Conservation (phyloP, 2,888 invertebrate species). For the Cacoxenus indagator region DNA sequence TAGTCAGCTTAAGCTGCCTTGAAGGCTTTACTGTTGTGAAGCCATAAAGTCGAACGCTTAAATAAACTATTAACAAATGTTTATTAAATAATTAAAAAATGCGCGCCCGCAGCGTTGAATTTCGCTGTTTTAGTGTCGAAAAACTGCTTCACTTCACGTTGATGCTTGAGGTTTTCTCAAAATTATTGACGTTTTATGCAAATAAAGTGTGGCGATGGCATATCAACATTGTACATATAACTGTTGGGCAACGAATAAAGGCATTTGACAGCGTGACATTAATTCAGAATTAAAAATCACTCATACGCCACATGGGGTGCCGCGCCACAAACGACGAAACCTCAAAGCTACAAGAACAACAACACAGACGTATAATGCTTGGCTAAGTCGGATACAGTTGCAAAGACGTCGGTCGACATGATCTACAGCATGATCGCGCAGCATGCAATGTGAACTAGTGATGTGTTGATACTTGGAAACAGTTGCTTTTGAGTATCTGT, state of each 20-base stretch:
- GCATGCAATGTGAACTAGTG: background rate
- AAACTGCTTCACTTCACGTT: background rate
- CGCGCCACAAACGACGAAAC: conserved; percentile 2
- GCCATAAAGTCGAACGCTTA: background rate
- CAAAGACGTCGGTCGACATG: no score
- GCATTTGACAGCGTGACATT: conserved; percentile 34
- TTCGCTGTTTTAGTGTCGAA: background rate
- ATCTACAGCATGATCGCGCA: no score
- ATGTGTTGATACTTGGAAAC: background rate
- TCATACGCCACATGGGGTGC: conserved; percentile 57
- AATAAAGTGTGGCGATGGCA: conserved; percentile 44
- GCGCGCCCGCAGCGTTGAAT: background rate
- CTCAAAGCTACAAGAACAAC: background rate
- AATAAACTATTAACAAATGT: background rate
- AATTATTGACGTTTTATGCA: conserved; percentile 57
- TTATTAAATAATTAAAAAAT: background rate
- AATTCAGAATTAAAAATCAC: conserved; percentile 51
- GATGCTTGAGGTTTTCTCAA: no score
- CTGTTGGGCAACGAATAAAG: conserved; percentile 55
- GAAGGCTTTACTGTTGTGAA: no score
- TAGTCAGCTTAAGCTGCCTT: no score
- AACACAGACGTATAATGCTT: background rate
- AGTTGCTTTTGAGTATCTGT: no score
- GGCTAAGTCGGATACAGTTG: background rate
- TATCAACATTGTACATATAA: background rate